Percentiles rank a stretch among this genome's conserved stretches.
Evolutionary conservation across 2,888 invertebrate genomes (phyloP).

Genomic region (Augiades crinisus): DNA sequence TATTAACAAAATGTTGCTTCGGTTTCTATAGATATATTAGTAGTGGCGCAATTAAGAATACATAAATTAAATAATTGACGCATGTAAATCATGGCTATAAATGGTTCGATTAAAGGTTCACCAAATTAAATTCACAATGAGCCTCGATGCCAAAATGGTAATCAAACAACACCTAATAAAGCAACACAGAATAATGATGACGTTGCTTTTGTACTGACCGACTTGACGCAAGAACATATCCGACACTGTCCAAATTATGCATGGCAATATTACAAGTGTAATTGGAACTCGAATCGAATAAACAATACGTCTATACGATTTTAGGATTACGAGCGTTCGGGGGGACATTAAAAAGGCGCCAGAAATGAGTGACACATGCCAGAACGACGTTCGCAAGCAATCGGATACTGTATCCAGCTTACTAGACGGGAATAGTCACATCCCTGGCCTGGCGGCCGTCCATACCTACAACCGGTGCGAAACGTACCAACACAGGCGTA

Average conservation of each 20-base stretch:
- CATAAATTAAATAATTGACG: background rate
- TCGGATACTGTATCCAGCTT: slow-evolving; percentile 62
- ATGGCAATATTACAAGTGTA: slow-evolving; percentile 9
- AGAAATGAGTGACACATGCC: slow-evolving; percentile 54
- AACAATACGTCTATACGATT: background rate
- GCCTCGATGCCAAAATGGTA: slow-evolving; percentile 42
- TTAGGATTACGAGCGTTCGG: slow-evolving; percentile 6
- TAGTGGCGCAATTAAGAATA: no score
- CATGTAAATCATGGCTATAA: background rate
- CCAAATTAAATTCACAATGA: slow-evolving; percentile 35
- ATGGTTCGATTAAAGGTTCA: background rate
- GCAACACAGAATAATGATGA: slow-evolving; percentile 33
- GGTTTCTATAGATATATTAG: no score
- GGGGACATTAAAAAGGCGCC: slow-evolving; percentile 53
- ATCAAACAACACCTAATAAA: slow-evolving; percentile 46
- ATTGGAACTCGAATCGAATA: slow-evolving; percentile 9
- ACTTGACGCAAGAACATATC: slow-evolving; percentile 17
- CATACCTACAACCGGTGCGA: slow-evolving; percentile 51
- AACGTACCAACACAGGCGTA: slow-evolving; percentile 51
- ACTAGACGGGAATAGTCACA: slow-evolving; percentile 79
- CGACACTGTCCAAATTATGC: slow-evolving; percentile 17
- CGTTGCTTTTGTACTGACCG: slow-evolving; percentile 24
- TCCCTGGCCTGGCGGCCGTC: slow-evolving; percentile 78
- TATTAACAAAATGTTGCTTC: no score
- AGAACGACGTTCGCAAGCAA: slow-evolving; percentile 49